Base-by-base conservation (phyloP, 53 echinoderm and acorn worm genomes). In the Pentamera pediparva region DNA sequence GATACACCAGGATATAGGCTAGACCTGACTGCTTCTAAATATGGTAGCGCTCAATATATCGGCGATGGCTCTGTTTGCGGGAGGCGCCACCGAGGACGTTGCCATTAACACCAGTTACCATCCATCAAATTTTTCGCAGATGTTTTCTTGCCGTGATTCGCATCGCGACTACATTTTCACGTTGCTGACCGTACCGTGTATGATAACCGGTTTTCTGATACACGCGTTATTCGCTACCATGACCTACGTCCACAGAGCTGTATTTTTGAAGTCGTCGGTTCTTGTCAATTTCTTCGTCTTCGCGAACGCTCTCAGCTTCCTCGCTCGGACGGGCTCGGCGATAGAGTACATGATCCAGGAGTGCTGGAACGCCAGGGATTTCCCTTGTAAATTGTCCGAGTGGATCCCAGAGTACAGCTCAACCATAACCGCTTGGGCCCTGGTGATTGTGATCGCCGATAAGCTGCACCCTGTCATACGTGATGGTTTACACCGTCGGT, bases 291-390 rank as follows among this genome's bases (percentile, higher is more conserved):
- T 31, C 21, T 67, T 43, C 10, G 25, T 67, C 2, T 21, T 39
- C 25, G 41, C 48, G 0, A 67, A 47, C 29, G 24, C 43, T 17
- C 39, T 67, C 32, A 67, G 45, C 7, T 67, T 67, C 17, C 11
- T 67, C 9, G 39, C 41, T 1, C 40, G 25, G 27, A 67, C 27
- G 41, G 37, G 30, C n/a, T 39, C 45, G 1, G 67, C 21, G 26
- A 31, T 67, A 3, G 43, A 67, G 24, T 67, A 27, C 18, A 45
- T 29, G 67, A 13, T 41, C 9, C 24, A 43, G 41, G 67, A 41
- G 31, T 67, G 67, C 20, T 67, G 67, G 67, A 40, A 67, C 41
- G 67, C 67, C 11, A 28, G 67, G 6, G 10, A 19, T 25, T 39
- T 41, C 41, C 41, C 67, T 18, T 67, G 67, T 29, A 67, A 67